Base-by-base conservation (phyloP, 2,888 invertebrate species). In the Ptilodon capucinus region DNA sequence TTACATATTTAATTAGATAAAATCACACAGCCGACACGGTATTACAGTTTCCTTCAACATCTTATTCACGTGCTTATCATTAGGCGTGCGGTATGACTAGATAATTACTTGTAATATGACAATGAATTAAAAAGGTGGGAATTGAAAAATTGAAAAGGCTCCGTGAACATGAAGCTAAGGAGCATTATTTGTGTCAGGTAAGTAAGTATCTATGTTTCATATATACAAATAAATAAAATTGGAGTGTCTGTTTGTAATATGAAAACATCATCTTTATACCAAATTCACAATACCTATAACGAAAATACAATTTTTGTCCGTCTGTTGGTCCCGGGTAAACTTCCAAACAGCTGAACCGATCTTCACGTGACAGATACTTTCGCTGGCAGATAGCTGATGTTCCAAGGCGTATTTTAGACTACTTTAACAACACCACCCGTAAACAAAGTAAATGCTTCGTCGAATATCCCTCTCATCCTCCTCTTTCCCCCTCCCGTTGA, bases 1-100 rank as follows among this genome's bases (percentile, higher is more conserved):
- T 72, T 71, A 71, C 64, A 70, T 19, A 54, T 60, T 50, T 65
- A 72, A 79, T 79, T 75, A 79, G 74, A 78, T 74, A 71, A 64
- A 51, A 71, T 66, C 53, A 57, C 49, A 17, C 19, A 13, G 13
- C n/a, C 19, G 7, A 8, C 6, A 16, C 21, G 8, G 11, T 42
- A 25, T 39, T 40, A 38, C 21, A 17, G 58, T 51, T 48, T 50
- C 54, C 46, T 42, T 23, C 43, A 44, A 43, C 47, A 47, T 51
- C 54, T 51, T 44, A 54, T 45, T 57, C 42, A 45, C 44, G 48
- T 43, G 18, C 14, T 60, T 62, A 67, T 67, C 53, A 44, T 42
- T 42, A 23, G 41, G 13, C 18, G 11, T 53, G 48, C 8, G 3
- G 25, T 21, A 47, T 52, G 44, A 34, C 19, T 23, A 42, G 40